These are phyloP conservation scores for Orthonychiurus folsomi DNA, from an alignment of 2,888 invertebrate genomes.

Conservation along the genomic window DNA sequence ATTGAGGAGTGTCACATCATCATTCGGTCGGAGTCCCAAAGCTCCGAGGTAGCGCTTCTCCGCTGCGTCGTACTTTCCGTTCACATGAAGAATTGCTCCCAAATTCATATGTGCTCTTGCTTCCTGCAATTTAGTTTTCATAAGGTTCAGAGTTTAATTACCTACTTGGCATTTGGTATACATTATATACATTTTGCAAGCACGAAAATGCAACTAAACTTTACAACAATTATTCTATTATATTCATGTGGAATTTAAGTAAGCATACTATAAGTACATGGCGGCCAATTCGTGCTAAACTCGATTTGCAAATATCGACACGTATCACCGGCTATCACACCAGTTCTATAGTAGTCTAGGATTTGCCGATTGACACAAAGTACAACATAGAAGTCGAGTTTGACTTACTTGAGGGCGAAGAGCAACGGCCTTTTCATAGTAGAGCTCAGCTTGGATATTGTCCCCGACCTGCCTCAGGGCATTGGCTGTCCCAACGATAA, in stretches of 20 bases:
- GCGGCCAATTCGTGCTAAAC: too few relatives aligned
- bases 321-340: too few relatives aligned
- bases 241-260: too few relatives aligned
- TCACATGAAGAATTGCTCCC: conserved; percentile 87
- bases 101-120: conserved; percentile 86
- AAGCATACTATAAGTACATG: too few relatives aligned
- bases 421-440: conserved; percentile 71
- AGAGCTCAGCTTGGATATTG: conserved; percentile 71
- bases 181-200: too few relatives aligned
- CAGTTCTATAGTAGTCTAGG: too few relatives aligned
- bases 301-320: too few relatives aligned
- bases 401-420: conserved; percentile 52
- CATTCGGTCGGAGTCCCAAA: conserved; percentile 74
- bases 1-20: conserved; percentile 79
- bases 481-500: conserved; percentile 80
- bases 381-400: too few relatives aligned
- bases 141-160: conserved; percentile 7
- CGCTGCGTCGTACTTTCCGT: conserved; percentile 80
- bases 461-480: conserved; percentile 72
- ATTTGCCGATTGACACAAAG: too few relatives aligned
- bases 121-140: conserved; percentile 56
- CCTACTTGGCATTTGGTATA: too few relatives aligned
- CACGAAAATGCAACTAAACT: too few relatives aligned
- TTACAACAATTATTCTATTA: too few relatives aligned
- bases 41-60: conserved; percentile 78